phyloP scores from a whole-genome alignment of 2,113 vertebrate genomes.

The Lichenostomus cassidix region DNA sequence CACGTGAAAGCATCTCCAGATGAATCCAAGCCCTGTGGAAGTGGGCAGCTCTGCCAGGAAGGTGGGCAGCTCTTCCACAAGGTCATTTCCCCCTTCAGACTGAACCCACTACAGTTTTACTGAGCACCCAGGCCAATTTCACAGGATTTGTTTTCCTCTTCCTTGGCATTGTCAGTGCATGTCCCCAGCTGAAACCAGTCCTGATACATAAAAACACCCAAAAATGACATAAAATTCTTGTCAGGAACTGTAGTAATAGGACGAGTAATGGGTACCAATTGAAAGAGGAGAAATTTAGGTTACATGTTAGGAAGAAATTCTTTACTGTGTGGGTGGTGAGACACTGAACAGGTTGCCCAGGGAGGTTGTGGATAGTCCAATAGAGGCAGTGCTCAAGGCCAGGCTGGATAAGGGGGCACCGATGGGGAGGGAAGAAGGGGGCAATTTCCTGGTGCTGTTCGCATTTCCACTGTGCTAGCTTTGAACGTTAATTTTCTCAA shows the following conservation, averaged over 20 bases:
- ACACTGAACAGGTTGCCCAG: no score
- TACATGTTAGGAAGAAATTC: background rate
- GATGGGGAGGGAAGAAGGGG: fast-evolving
- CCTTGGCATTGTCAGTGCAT: fast-evolving
- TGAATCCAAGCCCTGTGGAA: background rate
- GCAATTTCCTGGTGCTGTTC: background rate
- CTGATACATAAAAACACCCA: background rate
- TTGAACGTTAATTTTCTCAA: background rate
- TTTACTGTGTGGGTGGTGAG: background rate
- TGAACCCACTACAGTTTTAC: background rate
- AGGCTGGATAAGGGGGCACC: background rate
- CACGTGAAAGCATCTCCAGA: background rate
- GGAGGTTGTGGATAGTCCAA: background rate
- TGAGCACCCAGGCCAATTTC: fast-evolving
- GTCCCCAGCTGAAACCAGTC: background rate
- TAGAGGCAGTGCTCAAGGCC: background rate
- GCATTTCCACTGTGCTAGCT: background rate
- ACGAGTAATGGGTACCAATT: background rate
- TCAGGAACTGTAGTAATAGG: background rate
- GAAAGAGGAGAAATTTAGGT: background rate
- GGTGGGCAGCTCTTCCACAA: background rate
- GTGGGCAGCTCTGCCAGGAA: background rate
- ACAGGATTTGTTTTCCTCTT: background rate
- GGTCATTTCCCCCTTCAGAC: no score
- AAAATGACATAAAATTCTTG: background rate